Conservation (phyloP, 1,140 invertebrate genomes). For the Choristoneura fumiferana region DNA sequence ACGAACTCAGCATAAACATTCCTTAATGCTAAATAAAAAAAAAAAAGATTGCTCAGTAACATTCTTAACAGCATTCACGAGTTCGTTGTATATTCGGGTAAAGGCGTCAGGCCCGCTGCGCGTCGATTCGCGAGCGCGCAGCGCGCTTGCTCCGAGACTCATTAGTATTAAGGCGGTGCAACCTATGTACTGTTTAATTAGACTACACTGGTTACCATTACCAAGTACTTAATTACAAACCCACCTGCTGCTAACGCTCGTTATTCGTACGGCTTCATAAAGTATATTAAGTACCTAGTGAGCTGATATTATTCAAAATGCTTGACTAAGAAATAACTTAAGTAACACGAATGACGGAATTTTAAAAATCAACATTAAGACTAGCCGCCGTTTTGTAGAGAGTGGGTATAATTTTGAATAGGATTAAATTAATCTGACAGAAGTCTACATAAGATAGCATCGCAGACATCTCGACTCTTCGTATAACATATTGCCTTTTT, state of each 20-base stretch:
- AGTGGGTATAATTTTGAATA: conserved; percentile 48
- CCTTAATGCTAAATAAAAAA: background rate
- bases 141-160: background rate
- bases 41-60: too few relatives aligned
- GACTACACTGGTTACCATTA: conserved; percentile 27
- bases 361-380: conserved; percentile 26
- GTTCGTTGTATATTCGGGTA: too few relatives aligned
- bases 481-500: conserved; percentile 57
- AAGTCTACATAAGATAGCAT: conserved; percentile 48
- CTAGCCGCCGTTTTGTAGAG: conserved; percentile 16
- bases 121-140: background rate
- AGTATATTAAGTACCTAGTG: background rate
- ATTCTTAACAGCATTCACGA: too few relatives aligned
- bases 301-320: background rate
- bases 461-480: conserved; percentile 36
- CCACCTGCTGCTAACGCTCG: conserved; percentile 26
- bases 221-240: conserved; percentile 40
- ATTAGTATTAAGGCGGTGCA: background rate
- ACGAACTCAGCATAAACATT: background rate
- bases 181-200: conserved; percentile 30
- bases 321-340: conserved; percentile 24
- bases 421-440: conserved; percentile 59
- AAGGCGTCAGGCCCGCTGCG: too few relatives aligned
- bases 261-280: conserved; percentile 2
- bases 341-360: conserved; percentile 25